phyloP scores from a whole-genome alignment of 2,888 invertebrate species.

The Cryptocephalus moraei region DNA sequence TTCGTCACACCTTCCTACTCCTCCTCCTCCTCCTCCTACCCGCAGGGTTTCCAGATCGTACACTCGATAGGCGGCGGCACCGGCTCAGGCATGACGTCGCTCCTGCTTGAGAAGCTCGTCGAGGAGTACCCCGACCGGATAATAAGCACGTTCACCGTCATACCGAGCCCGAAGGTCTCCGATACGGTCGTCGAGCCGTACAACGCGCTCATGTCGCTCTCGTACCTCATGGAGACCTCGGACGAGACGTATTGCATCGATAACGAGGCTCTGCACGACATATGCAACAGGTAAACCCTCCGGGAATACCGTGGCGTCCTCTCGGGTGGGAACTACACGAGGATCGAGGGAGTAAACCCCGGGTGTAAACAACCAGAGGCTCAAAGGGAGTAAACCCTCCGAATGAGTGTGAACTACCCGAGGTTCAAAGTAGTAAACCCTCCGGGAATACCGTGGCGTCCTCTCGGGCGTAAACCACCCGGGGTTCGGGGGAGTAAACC shows the following conservation, averaged over 20 bases:
- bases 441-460: too few relatives aligned
- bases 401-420: too few relatives aligned
- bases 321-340: too few relatives aligned
- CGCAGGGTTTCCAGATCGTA: conserved; percentile 63
- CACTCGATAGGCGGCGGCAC: conserved; percentile 69
- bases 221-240: conserved; percentile 48
- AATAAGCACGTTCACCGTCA: conserved; percentile 61
- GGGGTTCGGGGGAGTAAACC: too few relatives aligned
- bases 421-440: too few relatives aligned
- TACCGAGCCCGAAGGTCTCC: conserved; percentile 56
- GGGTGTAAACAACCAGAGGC: too few relatives aligned
- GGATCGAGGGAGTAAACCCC: too few relatives aligned
- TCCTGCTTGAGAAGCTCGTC: conserved; percentile 61
- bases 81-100: conserved; percentile 57
- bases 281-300: conserved; percentile 42
- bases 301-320: too few relatives aligned
- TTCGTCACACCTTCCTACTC: not conserved
- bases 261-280: conserved; percentile 54
- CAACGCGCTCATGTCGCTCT: conserved; percentile 49
- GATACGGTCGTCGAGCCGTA: conserved; percentile 58
- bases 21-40: conserved; percentile 3
- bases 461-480: too few relatives aligned
- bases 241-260: conserved; percentile 53
- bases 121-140: conserved; percentile 72
- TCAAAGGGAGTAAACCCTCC: too few relatives aligned